phyloP scores from a whole-genome alignment of 1,140 invertebrate genomes.

The Reticulitermes speratus region DNA sequence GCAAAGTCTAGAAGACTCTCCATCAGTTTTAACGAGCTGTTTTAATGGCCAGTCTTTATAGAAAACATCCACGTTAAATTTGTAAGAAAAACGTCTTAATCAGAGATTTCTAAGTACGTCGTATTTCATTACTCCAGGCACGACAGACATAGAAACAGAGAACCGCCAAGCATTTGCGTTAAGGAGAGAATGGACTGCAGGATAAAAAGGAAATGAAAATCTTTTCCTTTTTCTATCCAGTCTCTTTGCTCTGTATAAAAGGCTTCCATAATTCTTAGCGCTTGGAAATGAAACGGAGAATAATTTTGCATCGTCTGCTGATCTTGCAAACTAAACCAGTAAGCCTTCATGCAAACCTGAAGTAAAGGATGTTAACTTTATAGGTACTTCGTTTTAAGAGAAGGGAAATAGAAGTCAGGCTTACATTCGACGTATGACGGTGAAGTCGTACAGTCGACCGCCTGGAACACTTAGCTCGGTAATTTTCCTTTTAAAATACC shows the following conservation, averaged over 20 bases:
- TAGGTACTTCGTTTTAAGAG: no score
- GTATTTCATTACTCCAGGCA: background rate
- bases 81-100: background rate
- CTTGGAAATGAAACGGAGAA: conserved; percentile 12
- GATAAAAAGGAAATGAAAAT: background rate
- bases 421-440: no score
- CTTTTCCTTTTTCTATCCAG: background rate
- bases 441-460: no score
- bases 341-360: no score
- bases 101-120: background rate
- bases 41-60: background rate
- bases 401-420: no score
- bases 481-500: no score
- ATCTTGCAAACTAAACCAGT: background rate
- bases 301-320: background rate
- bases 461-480: no score
- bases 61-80: background rate
- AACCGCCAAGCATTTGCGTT: background rate
- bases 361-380: no score
- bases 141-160: background rate
- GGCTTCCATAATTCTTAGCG: background rate
- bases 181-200: background rate
- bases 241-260: background rate
- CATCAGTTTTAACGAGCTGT: conserved; percentile 3
- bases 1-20: background rate